Percentiles rank a stretch among this genome's conserved stretches.
Conservation (phyloP, 2,113 vertebrate species). For the Sula dactylatra region DNA sequence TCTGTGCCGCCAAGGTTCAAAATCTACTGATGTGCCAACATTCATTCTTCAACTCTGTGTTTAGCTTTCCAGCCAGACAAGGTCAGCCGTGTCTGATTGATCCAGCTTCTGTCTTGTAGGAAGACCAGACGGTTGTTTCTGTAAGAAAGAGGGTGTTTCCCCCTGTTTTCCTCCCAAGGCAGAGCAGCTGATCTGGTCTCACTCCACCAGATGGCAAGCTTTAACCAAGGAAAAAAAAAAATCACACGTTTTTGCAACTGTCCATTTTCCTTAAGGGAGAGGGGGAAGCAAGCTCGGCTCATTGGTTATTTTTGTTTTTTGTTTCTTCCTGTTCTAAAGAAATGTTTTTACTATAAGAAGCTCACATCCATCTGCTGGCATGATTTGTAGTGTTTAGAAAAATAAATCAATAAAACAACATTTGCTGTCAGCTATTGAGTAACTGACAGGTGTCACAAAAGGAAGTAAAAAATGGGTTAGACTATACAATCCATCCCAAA, state of each 20-base stretch:
- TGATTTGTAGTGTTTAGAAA: constrained; percentile 16
- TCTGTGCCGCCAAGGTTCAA: constrained; percentile 68
- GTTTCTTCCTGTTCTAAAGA: background rate
- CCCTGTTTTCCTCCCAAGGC: background rate
- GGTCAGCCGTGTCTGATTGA: constrained; percentile 58
- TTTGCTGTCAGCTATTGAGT: background rate
- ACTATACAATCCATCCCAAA: background rate
- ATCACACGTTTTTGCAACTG: background rate
- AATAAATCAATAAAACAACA: background rate
- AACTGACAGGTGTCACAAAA: constrained; percentile 19
- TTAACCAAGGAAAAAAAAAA: background rate
- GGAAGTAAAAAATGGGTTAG: background rate
- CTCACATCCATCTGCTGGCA: constrained; percentile 14
- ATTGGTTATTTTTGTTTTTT: background rate
- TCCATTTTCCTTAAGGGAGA: background rate
- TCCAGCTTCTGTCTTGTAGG: constrained; percentile 36
- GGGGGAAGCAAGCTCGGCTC: background rate
- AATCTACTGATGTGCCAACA: constrained; percentile 66
- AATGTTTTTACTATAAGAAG: background rate
- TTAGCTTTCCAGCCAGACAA: constrained; percentile 67
- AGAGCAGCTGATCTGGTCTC: background rate
- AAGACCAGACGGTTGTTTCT: background rate
- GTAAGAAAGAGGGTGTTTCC: background rate
- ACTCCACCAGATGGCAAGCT: constrained; percentile 73
- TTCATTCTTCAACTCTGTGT: constrained; percentile 66